phyloP scores from a whole-genome alignment of 2,113 vertebrate species.

The Balaeniceps rex region DNA sequence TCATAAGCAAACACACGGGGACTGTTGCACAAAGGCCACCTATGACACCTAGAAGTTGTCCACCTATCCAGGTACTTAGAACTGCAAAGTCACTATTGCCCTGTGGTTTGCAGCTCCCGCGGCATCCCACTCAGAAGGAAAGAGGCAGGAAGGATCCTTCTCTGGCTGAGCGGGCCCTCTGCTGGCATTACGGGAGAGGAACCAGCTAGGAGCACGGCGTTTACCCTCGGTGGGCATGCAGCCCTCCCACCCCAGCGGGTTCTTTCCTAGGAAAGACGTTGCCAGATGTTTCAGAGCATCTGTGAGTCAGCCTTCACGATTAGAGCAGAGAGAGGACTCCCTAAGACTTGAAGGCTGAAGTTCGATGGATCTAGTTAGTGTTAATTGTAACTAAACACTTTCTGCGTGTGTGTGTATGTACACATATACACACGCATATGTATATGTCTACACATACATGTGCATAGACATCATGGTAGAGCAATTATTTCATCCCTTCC shows the following conservation, averaged over 20 bases:
- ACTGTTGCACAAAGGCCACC: not conserved
- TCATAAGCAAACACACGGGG: not conserved
- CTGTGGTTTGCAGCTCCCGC: not conserved
- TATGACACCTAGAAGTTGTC: not conserved
- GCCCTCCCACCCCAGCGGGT: not conserved
- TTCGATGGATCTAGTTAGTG: not conserved
- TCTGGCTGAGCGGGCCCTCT: not conserved
- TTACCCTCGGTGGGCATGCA: not conserved
- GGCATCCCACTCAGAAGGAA: rapidly evolving
- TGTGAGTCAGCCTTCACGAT: not conserved
- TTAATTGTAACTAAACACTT: not conserved
- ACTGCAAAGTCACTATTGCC: not conserved
- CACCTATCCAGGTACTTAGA: not conserved
- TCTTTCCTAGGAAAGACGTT: not conserved
- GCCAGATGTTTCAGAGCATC: not conserved
- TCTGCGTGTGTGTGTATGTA: not conserved
- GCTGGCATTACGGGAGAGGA: not conserved
- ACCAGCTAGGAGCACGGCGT: rapidly evolving
- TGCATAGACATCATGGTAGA: not conserved
- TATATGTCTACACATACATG: not conserved
- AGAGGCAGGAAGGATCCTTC: not conserved
- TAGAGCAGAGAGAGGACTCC: not conserved
- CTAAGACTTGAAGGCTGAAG: not conserved
- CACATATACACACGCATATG: rapidly evolving
- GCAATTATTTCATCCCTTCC: not conserved